A percentile compares a stretch with the other conserved stretches of the same genome.
phyloP scores from a whole-genome alignment of 2,797 vertebrate genomes.

The Smutsia temminckii region DNA sequence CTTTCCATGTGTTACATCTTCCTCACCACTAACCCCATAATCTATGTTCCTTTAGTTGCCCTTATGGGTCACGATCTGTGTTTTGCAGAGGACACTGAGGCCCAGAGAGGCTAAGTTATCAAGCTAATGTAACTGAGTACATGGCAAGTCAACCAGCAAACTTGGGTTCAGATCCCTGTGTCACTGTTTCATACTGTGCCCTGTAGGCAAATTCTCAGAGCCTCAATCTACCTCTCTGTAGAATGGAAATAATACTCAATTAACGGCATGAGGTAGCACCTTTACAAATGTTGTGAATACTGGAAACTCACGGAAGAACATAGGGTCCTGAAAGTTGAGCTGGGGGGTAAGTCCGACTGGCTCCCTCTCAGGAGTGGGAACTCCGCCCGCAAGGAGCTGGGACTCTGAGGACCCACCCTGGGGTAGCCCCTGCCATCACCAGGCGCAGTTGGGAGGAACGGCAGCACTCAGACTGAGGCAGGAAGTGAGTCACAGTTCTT shows the following conservation, averaged over 20 bases:
- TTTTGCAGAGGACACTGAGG: background rate
- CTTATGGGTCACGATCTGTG: background rate
- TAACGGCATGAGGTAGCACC: too few species aligned
- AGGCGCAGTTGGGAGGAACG: background rate
- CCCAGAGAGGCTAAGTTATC: background rate
- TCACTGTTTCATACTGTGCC: background rate
- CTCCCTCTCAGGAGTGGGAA: background rate
- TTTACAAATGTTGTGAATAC: background rate
- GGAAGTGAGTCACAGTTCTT: conserved; percentile 77
- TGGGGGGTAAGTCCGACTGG: background rate
- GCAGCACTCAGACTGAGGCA: conserved; percentile 39
- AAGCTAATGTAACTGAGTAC: background rate
- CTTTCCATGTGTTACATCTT: background rate
- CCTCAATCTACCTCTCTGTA: background rate
- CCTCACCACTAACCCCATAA: background rate
- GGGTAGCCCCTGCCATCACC: background rate
- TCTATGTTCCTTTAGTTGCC: background rate
- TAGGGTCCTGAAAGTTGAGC: background rate
- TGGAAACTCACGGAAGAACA: too few species aligned
- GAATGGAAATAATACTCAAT: background rate
- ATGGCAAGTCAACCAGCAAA: background rate
- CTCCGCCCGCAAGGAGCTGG: background rate
- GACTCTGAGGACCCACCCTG: background rate
- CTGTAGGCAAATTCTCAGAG: background rate
- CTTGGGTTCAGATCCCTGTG: background rate